Evolutionary conservation across 2,113 vertebrate species (phyloP), one percentile per base, ranked within the genome.

Genomic region (Petromus typicus): DNA sequence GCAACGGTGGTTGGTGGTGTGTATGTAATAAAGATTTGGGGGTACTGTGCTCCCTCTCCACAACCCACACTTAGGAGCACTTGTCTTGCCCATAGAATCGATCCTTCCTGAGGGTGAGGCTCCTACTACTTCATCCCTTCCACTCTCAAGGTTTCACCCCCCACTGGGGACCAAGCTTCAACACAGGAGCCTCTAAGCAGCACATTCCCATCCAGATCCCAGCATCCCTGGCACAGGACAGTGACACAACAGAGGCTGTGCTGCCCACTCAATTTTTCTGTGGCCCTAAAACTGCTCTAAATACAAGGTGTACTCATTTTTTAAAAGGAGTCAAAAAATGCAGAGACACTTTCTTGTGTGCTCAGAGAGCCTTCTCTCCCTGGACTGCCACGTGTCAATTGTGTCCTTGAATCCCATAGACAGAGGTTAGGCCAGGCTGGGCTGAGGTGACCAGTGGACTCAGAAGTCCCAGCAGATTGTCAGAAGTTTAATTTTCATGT

Each of bases 211-310:
- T 63, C 30, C 27, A 54, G 11, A 27, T 27, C 20, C 25, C 17
- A 81, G 1, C 10, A 48, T 56, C 71, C 14, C 1, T 30, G 23
- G 11, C 51, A 3, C 34, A 64, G 64, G 51, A 43, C 66, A 43
- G 22, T 61, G 22, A 32, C 23, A 11, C 22, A 3, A 17, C 20
- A 34, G 12, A 30, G 25, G 30, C 4, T 71, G 22, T 23, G 13
- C 14, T 71, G 69, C 20, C 40, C 56, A 25, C n/a, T 86, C 30
- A 59, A 17, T 57, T 92, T 90, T 92, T 30, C 54, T 45, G 30
- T 89, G 45, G 86, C 71, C 51, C 27, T 66, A 88, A 96, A 80
- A 23, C 59, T 78, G 12, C 20, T 81, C 67, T 85, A 61, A 91
- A 93, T 93, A 78, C 23, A 45, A 84, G 43, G 10, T 16, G 6